These are phyloP conservation scores for Sminthurinus aureus DNA, from an alignment of 2,888 invertebrate species.

Conservation along the genomic window DNA sequence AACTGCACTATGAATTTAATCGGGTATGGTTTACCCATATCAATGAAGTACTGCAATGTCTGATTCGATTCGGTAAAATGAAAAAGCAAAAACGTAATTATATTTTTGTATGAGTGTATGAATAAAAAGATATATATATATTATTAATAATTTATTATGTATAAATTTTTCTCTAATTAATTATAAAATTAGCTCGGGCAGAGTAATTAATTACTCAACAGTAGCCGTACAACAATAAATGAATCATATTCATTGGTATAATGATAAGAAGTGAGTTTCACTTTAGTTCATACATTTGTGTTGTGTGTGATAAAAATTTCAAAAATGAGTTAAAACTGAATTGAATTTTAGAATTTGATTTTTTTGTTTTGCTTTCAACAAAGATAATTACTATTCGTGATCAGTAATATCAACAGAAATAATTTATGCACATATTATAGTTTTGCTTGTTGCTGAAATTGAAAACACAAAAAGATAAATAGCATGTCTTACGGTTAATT, in stretches of 20 bases:
- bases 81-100: background rate
- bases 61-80: too few species aligned
- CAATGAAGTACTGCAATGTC: too few species aligned
- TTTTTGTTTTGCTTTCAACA: background rate
- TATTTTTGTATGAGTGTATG: background rate
- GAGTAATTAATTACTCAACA: background rate
- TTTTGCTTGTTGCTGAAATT: too few species aligned
- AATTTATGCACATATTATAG: too few species aligned
- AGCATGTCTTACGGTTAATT: too few species aligned
- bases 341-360: background rate
- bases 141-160: too few species aligned
- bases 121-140: background rate
- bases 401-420: too few species aligned
- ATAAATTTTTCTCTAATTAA: background rate
- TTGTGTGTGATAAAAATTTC: background rate
- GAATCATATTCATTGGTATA: constrained; percentile 5
- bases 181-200: background rate
- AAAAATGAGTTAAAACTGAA: too few species aligned
- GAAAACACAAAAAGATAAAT: too few species aligned
- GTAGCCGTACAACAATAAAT: background rate
- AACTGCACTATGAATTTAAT: background rate
- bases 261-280: background rate
- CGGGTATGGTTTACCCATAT: too few species aligned
- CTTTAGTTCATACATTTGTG: background rate
- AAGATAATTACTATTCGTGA: too few species aligned